Evolutionary conservation across 2,888 invertebrate species (phyloP), one percentile per base, ranked within the genome.

Genomic region (Drosophila histrio): DNA sequence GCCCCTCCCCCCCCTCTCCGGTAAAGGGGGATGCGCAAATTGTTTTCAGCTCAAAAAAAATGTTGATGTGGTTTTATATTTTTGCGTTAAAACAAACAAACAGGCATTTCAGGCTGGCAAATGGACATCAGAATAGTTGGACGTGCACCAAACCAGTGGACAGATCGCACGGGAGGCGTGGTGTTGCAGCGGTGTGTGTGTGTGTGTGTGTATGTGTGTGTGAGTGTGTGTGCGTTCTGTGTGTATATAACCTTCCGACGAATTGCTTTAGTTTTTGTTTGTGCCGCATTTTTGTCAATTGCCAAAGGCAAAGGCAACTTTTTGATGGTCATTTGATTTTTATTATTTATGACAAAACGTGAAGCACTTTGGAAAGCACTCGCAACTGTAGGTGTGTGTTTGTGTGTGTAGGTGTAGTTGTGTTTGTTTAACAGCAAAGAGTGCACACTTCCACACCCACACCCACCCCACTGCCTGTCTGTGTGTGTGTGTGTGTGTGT

Each of bases 31-130:
- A 53, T 44, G 41, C 67, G 59, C 64, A 79, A 79, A 79, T 78
- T 79, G 83, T 79, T 79, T 73, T 70, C 70, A 52, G 69, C 69
- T 41, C 36, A 62, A 69, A 71, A 69, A 69, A 87, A 84, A 73
- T 87, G 86, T 82, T 87, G 85, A 87, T 84, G 87, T 87, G 82
- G 79, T 84, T 82, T 82, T 85, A 76, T 76, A 84, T 85, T 81
- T 87, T 84, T 56, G 76, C 65, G 69, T 79, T 76, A 73, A 69
- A 83, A 70, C 73, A 85, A 83, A 87, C 82, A 83, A 82, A 83
- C 87, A 81, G 71, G 75, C 87, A 80, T 86, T 73, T 80, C 68
- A 65, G 66, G 39, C 78, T 72, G 82, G 82, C 85, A 87, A 83
- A 85, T 87, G 87, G 85, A 83, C 87, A 83, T 87, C 87, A 72